Evolutionary conservation across 2,888 invertebrate species (phyloP), one percentile per base, ranked within the genome.

Genomic region (Lutraria lutraria): DNA sequence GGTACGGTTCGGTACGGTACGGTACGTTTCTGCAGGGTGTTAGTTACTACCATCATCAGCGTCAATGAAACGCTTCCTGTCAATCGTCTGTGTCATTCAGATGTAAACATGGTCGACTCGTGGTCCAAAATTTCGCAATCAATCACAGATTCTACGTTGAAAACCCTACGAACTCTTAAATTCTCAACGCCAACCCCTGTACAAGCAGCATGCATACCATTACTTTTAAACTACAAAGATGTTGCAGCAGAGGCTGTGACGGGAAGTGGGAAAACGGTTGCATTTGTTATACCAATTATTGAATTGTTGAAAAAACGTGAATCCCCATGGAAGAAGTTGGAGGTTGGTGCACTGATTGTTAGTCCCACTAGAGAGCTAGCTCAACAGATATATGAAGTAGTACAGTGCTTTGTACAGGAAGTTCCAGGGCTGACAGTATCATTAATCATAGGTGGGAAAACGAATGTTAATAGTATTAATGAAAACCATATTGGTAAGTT

Each of bases 201-300:
- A n/a, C 95, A 95, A 97, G 98, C 98, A 8, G 98, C 98, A 0
- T 98, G 98, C 86, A 99, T 99, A 95, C 99, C 99, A 0, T 97
- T 99, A 86, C 97, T 99, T 85, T 96, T 99, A 85, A 97, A 98
- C 15, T 98, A 98, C 94, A 99, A 99, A 97, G 99, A 99, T 97
- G 99, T 99, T 21, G 99, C 99, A 0, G 99, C 98, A 0, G 99
- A 99, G 97, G 99, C 99, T 6, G 99, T 99, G 0, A 99, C 99
- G 0, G 99, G 99, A 6, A 99, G 99, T 92, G 99, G 99, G 0
- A 99, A 99, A 97, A 99, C 99, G 0, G 97, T 99, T 68, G 99
- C 99, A 0, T 99, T 99, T 97, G 97, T 99, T 19, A 98, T 99
- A 79, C 99, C 99, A 0, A 96, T 99, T 95, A 95, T 99, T 83